These are phyloP conservation scores for Ataeniobius toweri DNA, from an alignment of 2,797 vertebrate species.

Conservation along the genomic window DNA sequence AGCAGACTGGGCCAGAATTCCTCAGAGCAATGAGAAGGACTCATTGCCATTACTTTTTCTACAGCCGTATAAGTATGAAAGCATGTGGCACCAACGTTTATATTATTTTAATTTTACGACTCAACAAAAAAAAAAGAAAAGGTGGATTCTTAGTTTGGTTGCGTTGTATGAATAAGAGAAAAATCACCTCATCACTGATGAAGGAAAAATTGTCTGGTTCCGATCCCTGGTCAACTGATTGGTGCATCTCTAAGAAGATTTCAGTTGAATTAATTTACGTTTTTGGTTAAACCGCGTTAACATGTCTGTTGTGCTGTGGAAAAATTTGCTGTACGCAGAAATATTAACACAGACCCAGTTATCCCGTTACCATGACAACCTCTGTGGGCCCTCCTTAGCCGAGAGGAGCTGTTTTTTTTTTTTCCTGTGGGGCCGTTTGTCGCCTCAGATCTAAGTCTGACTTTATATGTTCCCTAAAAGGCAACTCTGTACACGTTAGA, in stretches of 20 bases:
- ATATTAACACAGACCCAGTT: conserved; percentile 25
- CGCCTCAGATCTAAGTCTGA: neutral
- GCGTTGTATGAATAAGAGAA: too few species aligned
- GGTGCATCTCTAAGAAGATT: neutral
- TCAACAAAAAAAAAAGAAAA: too few species aligned
- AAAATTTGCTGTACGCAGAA: conserved; percentile 9
- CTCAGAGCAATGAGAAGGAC: too few species aligned
- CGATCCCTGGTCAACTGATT: neutral
- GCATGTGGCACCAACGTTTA: too few species aligned
- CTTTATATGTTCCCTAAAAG: neutral
- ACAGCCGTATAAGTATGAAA: too few species aligned
- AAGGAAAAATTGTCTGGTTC: too few species aligned
- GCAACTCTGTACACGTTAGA: neutral
- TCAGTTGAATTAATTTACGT: too few species aligned
- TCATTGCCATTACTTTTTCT: too few species aligned
- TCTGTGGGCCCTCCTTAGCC: conserved; percentile 28
- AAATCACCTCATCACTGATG: too few species aligned
- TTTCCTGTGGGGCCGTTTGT: neutral
- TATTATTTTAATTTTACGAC: too few species aligned
- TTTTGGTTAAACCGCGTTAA: neutral
- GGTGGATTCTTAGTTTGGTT: too few species aligned
- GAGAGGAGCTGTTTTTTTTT: neutral
- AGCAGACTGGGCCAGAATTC: too few species aligned
- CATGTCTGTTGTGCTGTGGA: neutral
- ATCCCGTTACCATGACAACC: conserved; percentile 50